phyloP scores from a whole-genome alignment of 2,888 invertebrate genomes.

The Scaptomyza parva region DNA sequence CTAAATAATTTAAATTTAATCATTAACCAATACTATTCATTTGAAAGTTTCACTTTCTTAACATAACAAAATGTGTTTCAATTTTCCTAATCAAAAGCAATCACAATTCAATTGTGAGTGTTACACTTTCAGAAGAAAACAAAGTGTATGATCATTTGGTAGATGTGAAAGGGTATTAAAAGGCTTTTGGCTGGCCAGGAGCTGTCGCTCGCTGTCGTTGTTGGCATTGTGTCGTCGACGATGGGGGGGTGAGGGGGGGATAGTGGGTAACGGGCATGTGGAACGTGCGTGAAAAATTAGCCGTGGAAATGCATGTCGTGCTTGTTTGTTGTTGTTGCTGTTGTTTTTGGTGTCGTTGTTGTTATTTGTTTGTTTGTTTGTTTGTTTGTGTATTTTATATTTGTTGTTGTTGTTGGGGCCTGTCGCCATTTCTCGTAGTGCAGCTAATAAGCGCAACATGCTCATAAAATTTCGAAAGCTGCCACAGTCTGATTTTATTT shows the following conservation, averaged over 20 bases:
- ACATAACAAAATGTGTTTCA: no score
- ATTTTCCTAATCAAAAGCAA: no score
- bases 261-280: conserved; percentile 37
- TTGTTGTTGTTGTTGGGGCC: conserved; percentile 58
- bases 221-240: conserved; percentile 27
- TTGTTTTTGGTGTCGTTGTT: conserved; percentile 34
- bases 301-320: conserved; percentile 75
- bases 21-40: no score
- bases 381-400: conserved; percentile 31
- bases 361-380: conserved; percentile 36
- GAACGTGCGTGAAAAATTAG: conserved; percentile 75
- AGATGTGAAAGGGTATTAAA: conserved; percentile 18
- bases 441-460: conserved; percentile 77
- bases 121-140: not conserved
- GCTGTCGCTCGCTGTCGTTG: conserved; percentile 66
- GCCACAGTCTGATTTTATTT: conserved; percentile 69
- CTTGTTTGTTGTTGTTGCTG: conserved; percentile 48
- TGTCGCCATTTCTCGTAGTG: conserved; percentile 79
- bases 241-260: not conserved
- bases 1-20: no score
- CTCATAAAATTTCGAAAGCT: conserved; percentile 78
- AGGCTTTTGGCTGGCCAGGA: conserved; percentile 67
- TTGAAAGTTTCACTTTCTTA: no score
- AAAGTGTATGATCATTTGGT: not conserved
- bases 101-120: no score